Percentiles rank a stretch among this genome's conserved stretches.
Conservation (phyloP, 2,888 invertebrate species). For the Eilema griseolum region DNA sequence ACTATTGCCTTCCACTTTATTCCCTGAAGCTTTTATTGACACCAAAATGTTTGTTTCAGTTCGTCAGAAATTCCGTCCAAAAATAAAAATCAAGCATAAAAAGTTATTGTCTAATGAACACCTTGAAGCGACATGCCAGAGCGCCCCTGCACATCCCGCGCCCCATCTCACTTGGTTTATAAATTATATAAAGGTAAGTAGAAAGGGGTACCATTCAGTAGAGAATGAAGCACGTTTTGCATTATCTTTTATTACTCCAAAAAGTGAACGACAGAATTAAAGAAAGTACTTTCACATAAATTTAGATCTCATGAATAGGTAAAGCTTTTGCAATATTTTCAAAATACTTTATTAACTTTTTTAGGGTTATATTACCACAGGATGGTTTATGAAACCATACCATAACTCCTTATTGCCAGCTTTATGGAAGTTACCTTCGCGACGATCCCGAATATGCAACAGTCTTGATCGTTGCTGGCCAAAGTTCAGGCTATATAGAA, state of each 20-base stretch:
- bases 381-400: not conserved
- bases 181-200: constrained; percentile 90
- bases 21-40: not conserved
- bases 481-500: too few relatives aligned
- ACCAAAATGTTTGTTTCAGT: constrained; percentile 69
- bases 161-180: constrained; percentile 93
- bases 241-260: constrained; percentile 39
- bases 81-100: constrained; percentile 90
- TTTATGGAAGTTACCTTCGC: too few relatives aligned
- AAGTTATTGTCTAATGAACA: constrained; percentile 89
- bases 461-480: too few relatives aligned
- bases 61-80: constrained; percentile 90
- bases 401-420: not conserved
- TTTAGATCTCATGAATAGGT: not conserved
- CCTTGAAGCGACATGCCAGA: constrained; percentile 91
- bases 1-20: not conserved
- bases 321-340: not conserved
- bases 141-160: constrained; percentile 90
- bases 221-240: constrained; percentile 53
- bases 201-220: constrained; percentile 8
- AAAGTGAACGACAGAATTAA: constrained; percentile 18
- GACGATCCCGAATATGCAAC: too few relatives aligned
- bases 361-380: not conserved
- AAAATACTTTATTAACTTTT: not conserved
- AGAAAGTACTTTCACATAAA: not conserved